Evolutionary conservation across 2,888 invertebrate species (phyloP).

Genomic region (Anarsia innoxiella): DNA sequence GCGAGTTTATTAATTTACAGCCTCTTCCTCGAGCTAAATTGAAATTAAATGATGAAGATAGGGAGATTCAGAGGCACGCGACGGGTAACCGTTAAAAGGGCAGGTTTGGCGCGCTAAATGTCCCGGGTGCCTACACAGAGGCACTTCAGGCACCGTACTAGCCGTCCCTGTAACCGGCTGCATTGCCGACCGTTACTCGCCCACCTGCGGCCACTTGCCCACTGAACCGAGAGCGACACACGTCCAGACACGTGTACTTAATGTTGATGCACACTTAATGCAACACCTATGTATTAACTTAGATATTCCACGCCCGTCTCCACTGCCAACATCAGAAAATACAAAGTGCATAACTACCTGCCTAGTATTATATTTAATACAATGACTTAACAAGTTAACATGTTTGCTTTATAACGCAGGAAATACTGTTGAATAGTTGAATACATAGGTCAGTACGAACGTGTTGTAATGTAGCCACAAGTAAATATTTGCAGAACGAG

Average conservation of each 20-base stretch:
- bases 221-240: conserved; percentile 66
- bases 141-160: too few species aligned
- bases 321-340: too few species aligned
- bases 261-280: conserved; percentile 6
- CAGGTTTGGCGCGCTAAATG: conserved; percentile 31
- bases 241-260: conserved; percentile 23
- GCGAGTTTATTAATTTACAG: too few species aligned
- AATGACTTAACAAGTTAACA: too few species aligned
- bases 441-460: too few species aligned
- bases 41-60: not conserved
- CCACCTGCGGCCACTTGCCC: conserved; percentile 64
- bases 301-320: too few species aligned
- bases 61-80: too few species aligned
- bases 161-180: conserved; percentile 12
- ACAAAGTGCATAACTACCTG: too few species aligned
- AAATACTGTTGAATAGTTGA: too few species aligned
- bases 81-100: conserved; percentile 4
- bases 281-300: too few species aligned
- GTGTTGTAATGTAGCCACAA: conserved; percentile 29
- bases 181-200: conserved; percentile 56
- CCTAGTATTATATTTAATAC: too few species aligned
- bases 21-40: not conserved
- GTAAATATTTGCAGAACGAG: conserved; percentile 56
- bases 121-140: conserved; percentile 10
- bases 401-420: too few species aligned